Conservation (phyloP, 2,888 invertebrate genomes). For the Meliscaeva auricollis region DNA sequence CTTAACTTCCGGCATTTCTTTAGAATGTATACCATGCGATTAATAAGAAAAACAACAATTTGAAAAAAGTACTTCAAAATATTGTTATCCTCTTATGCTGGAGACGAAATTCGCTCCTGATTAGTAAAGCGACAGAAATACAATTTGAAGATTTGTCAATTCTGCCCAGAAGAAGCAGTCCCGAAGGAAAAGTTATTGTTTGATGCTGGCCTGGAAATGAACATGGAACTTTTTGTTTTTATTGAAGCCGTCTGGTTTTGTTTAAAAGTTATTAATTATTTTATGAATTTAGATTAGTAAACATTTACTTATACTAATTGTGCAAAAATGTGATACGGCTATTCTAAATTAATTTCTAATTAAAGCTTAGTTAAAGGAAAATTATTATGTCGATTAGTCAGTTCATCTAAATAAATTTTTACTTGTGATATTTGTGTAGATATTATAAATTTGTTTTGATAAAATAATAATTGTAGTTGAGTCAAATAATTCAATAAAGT, state of each 20-base stretch:
- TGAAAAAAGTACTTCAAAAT: too few species aligned
- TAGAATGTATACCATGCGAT: not conserved
- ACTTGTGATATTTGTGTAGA: too few species aligned
- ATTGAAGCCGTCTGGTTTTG: not conserved
- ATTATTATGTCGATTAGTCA: not conserved
- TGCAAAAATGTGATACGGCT: not conserved
- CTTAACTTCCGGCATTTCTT: not conserved
- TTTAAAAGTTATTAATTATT: not conserved
- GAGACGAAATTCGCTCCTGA: not conserved
- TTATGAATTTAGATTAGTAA: not conserved
- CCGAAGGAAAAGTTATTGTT: slow-evolving; percentile 5
- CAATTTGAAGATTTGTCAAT: not conserved
- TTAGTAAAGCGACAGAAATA: not conserved
- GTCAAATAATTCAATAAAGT: too few species aligned
- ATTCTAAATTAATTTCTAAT: slow-evolving; percentile 7
- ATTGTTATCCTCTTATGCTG: not conserved
- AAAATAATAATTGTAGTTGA: too few species aligned
- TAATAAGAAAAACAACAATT: too few species aligned
- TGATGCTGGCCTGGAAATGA: slow-evolving; percentile 20
- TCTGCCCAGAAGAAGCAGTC: not conserved
- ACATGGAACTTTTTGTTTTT: not conserved
- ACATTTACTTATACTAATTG: not conserved
- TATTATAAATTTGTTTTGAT: too few species aligned
- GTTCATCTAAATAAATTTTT: not conserved
- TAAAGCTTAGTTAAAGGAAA: slow-evolving; percentile 17